Percentiles rank a stretch among this genome's conserved stretches.
phyloP scores from a whole-genome alignment of 30 jellyfish, hydroid and myxozoan species.

The Aurelia sp. region DNA sequence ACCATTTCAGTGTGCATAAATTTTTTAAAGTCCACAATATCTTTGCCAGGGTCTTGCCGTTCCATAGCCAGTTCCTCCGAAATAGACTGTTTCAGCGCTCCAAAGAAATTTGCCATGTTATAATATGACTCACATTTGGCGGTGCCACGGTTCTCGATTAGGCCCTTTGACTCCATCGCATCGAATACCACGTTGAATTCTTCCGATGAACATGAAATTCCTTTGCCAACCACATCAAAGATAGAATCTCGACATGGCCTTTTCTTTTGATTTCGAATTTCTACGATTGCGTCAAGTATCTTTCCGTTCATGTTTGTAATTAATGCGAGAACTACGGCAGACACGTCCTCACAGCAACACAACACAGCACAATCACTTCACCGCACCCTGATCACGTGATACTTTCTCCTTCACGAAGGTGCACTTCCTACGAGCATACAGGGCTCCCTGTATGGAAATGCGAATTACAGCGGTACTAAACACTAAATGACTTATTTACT shows the following conservation, averaged over 20 bases:
- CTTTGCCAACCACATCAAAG: slow-evolving; percentile 22
- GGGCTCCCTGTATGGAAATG: no score
- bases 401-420: no score
- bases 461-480: no score
- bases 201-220: slow-evolving; percentile 14
- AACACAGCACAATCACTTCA: no score
- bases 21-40: slow-evolving; percentile 22
- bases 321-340: neutral
- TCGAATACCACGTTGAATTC: slow-evolving; percentile 21
- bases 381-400: no score
- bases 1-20: slow-evolving; percentile 25
- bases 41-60: slow-evolving; percentile 27
- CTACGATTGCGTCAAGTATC: slow-evolving; percentile 43
- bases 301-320: slow-evolving; percentile 21
- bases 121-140: slow-evolving; percentile 30
- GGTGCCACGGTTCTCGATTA: slow-evolving; percentile 36
- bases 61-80: slow-evolving; percentile 16
- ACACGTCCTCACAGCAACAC: no score
- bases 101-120: slow-evolving; percentile 33
- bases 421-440: no score
- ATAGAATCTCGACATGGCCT: slow-evolving; percentile 24
- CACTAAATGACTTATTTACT: no score
- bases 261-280: slow-evolving; percentile 39
- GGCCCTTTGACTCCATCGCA: slow-evolving; percentile 46
- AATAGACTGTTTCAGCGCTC: slow-evolving; percentile 31